Percentiles rank a stretch among this genome's conserved stretches.
These are phyloP conservation scores for Phylloscopus trochiloides DNA, from an alignment of 2,113 vertebrate species.

Conservation along the genomic window DNA sequence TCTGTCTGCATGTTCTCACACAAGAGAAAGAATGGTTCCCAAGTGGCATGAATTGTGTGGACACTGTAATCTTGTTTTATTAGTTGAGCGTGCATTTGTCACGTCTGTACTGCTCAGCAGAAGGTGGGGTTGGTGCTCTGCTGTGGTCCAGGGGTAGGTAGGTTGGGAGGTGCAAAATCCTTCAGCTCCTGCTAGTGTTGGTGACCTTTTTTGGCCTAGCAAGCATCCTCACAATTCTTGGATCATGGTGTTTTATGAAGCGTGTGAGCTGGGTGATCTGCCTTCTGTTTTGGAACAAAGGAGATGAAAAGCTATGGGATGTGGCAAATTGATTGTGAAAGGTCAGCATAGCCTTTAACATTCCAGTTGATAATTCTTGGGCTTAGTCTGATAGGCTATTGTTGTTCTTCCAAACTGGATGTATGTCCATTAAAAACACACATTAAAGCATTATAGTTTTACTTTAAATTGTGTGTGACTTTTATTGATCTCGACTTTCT, in stretches of 20 bases:
- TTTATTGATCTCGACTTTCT: background rate
- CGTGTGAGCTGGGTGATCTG: background rate
- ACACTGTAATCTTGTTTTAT: background rate
- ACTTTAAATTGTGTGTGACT: background rate
- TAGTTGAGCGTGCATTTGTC: accelerated
- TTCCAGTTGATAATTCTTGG: background rate
- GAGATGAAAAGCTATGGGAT: background rate
- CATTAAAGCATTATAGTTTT: background rate
- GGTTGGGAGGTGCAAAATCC: background rate
- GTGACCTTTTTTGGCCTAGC: background rate
- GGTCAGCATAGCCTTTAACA: background rate
- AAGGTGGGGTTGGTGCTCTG: background rate
- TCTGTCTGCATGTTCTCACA: background rate
- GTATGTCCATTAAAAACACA: background rate
- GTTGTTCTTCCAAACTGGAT: background rate
- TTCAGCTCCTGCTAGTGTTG: background rate
- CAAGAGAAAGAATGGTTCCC: background rate
- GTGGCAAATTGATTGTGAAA: background rate
- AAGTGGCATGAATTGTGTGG: background rate
- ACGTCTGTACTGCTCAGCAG: accelerated
- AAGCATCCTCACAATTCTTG: background rate
- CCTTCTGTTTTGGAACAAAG: slow-evolving; percentile 8
- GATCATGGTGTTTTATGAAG: background rate
- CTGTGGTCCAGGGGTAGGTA: background rate
- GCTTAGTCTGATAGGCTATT: background rate